Conservation (phyloP, 1,140 invertebrate genomes). For the Diploscapter pachys region DNA sequence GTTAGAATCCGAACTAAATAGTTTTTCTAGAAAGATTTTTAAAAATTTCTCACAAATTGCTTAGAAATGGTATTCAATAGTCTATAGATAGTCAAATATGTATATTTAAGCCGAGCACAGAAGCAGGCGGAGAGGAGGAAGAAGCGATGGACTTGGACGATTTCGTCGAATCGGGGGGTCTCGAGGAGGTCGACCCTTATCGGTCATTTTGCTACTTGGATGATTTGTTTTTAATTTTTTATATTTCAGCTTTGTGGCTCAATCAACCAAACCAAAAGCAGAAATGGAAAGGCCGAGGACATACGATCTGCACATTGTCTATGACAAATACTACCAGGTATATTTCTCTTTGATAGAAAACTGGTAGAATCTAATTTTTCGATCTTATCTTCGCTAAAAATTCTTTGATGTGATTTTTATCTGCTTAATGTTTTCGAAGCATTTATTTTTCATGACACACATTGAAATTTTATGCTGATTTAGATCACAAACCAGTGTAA, state of each 20-base stretch:
- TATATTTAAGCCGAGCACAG: constrained; percentile 59
- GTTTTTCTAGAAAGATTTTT: no score
- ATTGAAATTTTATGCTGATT: no score
- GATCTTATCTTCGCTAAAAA: no score
- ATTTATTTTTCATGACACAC: no score
- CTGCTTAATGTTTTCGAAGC: no score
- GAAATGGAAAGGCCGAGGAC: constrained; percentile 73
- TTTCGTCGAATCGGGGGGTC: constrained; percentile 87
- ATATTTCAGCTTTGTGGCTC: constrained; percentile 13
- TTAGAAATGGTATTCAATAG: no score
- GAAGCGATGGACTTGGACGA: constrained; percentile 95
- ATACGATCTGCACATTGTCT: constrained; percentile 97
- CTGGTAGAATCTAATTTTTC: no score
- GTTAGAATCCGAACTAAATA: no score
- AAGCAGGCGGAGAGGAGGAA: constrained; percentile 85
- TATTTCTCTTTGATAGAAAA: background rate
- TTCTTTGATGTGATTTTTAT: no score
- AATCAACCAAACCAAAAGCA: constrained; percentile 40
- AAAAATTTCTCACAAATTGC: no score
- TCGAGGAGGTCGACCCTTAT: constrained; percentile 76
- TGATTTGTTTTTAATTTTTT: background rate
- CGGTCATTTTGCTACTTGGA: background rate
- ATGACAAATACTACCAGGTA: constrained; percentile 94
- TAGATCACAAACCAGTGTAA: no score
- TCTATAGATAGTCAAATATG: no score